Evolutionary conservation across 2,888 invertebrate genomes (phyloP).

Genomic region (Mesoligia furuncula): DNA sequence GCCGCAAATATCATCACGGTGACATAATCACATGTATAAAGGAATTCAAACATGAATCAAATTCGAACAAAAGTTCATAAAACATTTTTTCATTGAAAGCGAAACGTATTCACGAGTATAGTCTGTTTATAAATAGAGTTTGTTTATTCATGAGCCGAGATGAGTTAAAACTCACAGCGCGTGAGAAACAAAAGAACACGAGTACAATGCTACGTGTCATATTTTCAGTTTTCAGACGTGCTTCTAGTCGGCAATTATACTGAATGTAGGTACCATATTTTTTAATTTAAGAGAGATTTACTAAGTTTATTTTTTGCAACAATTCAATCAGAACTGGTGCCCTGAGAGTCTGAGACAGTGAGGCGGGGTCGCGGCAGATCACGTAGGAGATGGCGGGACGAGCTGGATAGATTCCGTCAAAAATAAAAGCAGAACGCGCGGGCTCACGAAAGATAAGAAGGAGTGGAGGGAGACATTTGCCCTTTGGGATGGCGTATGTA

Average conservation of each 20-base stretch:
- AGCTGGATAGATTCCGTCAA: neutral
- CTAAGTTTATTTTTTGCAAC: neutral
- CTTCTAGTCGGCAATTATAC: conserved; percentile 31
- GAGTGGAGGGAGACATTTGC: neutral
- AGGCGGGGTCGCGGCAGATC: too few relatives aligned
- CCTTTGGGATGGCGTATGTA: neutral
- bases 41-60: conserved; percentile 11
- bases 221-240: conserved; percentile 31
- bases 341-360: too few relatives aligned
- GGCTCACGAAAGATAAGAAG: too few relatives aligned
- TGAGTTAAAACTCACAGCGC: conserved; percentile 42
- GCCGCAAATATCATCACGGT: conserved; percentile 10
- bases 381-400: too few relatives aligned
- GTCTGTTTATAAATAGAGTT: conserved; percentile 48
- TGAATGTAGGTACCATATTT: conserved; percentile 11
- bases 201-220: conserved; percentile 48
- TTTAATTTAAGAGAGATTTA: neutral
- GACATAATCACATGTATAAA: neutral
- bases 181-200: conserved; percentile 40
- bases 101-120: conserved; percentile 24
- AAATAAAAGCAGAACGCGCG: neutral
- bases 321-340: neutral
- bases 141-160: conserved; percentile 44
- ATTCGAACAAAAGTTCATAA: conserved; percentile 15
- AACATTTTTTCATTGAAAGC: conserved; percentile 42